These are phyloP conservation scores for Stigmatopora argus DNA, from an alignment of 2,113 vertebrate genomes.

Conservation along the genomic window DNA sequence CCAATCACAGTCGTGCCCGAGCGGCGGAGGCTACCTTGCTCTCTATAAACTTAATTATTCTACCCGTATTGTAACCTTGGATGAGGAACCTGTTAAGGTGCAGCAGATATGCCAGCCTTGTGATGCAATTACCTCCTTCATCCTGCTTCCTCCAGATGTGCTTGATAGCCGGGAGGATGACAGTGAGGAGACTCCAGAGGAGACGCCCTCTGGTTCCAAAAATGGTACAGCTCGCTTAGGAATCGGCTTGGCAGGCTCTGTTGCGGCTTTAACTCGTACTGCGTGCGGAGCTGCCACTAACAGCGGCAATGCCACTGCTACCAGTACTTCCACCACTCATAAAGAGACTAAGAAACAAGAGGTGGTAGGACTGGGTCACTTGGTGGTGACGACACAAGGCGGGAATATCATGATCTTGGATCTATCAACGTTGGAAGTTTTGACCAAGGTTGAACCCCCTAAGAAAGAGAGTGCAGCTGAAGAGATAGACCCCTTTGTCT, in stretches of 20 bases:
- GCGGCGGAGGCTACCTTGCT: conserved; percentile 85
- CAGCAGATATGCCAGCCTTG: conserved; percentile 94
- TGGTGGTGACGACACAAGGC: conserved; percentile 95
- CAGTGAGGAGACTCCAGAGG: conserved; percentile 85
- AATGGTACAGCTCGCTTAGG: conserved; percentile 54
- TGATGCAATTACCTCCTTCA: conserved; percentile 93
- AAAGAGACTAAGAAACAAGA: conserved; percentile 81
- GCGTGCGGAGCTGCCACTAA: conserved; percentile 39
- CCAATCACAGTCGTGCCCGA: conserved; percentile 51
- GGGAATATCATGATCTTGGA: conserved; percentile 97
- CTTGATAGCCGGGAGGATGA: conserved; percentile 94
- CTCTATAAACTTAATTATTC: conserved; percentile 98
- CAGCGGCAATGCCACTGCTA: conserved; percentile 9
- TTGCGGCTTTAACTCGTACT: conserved; percentile 30
- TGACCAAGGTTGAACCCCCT: conserved; percentile 95
- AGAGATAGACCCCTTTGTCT: conserved; percentile 91
- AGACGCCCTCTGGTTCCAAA: conserved; percentile 78
- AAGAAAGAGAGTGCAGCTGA: conserved; percentile 87
- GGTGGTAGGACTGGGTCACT: conserved; percentile 84
- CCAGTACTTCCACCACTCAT: conserved; percentile 41
- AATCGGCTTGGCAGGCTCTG: conserved; percentile 10
- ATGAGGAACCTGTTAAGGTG: conserved; percentile 92
- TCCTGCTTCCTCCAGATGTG: conserved; percentile 93
- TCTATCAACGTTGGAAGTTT: conserved; percentile 90
- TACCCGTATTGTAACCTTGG: conserved; percentile 91